Conservation (phyloP, 2,797 vertebrate genomes). For the Tragelaphus oryx region DNA sequence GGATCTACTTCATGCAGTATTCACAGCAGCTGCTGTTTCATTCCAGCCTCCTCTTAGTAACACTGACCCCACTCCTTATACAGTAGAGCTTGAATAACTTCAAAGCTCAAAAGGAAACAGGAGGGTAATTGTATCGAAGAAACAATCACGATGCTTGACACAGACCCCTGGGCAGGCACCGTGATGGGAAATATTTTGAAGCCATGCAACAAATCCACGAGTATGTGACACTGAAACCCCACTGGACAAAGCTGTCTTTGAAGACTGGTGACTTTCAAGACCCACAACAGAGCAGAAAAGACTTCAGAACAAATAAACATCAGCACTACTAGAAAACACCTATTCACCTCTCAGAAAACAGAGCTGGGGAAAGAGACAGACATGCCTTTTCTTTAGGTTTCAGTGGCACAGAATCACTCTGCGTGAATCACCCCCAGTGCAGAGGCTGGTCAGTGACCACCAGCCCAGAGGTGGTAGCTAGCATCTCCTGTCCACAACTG, state of each 20-base stretch:
- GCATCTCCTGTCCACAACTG: no score
- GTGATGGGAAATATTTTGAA: neutral
- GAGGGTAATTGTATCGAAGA: neutral
- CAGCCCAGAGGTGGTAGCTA: fast-evolving
- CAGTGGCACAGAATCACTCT: neutral
- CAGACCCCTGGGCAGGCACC: neutral
- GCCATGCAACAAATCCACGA: neutral
- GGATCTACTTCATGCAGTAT: neutral
- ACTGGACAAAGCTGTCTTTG: neutral
- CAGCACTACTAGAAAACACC: neutral
- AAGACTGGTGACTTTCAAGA: neutral
- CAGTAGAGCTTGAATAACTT: neutral
- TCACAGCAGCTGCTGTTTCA: neutral
- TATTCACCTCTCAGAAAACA: neutral
- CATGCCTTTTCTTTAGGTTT: neutral
- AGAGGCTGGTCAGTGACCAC: neutral
- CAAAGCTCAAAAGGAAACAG: neutral
- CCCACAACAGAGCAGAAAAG: neutral
- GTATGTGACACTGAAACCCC: neutral
- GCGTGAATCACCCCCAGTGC: neutral
- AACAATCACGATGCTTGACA: neutral
- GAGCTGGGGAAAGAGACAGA: neutral
- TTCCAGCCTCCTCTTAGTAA: neutral
- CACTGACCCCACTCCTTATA: neutral
- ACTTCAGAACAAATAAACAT: neutral